Percentiles rank a stretch among this genome's conserved stretches.
These are phyloP conservation scores for Onchidella celtica DNA, from an alignment of 2,888 invertebrate genomes.

Conservation along the genomic window DNA sequence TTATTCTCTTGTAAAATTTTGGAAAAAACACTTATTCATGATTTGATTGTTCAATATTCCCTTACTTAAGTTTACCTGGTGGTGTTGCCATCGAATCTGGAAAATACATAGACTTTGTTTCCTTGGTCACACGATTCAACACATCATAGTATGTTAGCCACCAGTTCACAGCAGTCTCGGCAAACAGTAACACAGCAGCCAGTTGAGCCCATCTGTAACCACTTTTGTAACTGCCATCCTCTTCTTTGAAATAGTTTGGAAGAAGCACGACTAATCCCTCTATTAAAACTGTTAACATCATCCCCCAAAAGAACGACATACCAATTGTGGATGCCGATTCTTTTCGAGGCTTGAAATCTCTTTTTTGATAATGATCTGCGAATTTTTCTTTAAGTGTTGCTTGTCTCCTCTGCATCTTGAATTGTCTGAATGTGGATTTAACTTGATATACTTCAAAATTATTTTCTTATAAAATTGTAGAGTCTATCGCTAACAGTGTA, in stretches of 20 bases:
- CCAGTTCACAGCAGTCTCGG: constrained; percentile 60
- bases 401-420: constrained; percentile 63
- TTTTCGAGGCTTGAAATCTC: constrained; percentile 64
- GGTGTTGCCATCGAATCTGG: constrained; percentile 59
- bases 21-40: no score
- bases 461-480: no score
- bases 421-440: neutral
- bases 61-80: constrained; percentile 54
- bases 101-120: constrained; percentile 60
- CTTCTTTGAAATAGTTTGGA: constrained; percentile 56
- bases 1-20: no score
- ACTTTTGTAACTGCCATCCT: constrained; percentile 7
- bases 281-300: constrained; percentile 59
- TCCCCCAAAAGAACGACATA: constrained; percentile 59
- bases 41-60: no score
- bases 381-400: constrained; percentile 65
- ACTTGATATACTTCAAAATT: neutral
- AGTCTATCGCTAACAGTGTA: no score
- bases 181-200: constrained; percentile 52
- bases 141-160: constrained; percentile 58
- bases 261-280: constrained; percentile 62
- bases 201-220: constrained; percentile 34
- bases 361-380: constrained; percentile 61
- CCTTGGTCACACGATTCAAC: constrained; percentile 59
- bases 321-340: constrained; percentile 55